Conservation (phyloP, 2,888 invertebrate species). For the Tetragonisca angustula region DNA sequence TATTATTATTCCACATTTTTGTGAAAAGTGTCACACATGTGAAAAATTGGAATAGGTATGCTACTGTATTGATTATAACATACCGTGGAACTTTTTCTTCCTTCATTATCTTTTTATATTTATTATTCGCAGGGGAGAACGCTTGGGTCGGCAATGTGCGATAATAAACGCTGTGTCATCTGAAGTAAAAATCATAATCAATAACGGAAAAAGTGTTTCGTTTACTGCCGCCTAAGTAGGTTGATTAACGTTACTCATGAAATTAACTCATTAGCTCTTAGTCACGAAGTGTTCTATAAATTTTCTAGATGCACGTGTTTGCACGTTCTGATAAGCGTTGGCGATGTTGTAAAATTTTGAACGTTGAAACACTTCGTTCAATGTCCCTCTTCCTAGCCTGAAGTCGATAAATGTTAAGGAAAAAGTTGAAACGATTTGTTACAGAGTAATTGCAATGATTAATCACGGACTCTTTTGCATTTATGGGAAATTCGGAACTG, state of each 20-base stretch:
- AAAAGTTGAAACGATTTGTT: background rate
- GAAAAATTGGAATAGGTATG: background rate
- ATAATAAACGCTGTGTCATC: background rate
- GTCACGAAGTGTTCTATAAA: conserved; percentile 43
- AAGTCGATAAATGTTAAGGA: background rate
- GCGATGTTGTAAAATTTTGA: background rate
- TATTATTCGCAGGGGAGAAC: background rate
- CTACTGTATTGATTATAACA: background rate
- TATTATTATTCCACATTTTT: background rate
- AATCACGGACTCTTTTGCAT: background rate
- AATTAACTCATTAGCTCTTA: conserved; percentile 46
- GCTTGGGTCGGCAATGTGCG: background rate
- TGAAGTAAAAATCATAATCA: background rate
- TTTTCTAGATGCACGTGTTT: conserved; percentile 10
- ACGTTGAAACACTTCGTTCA: background rate
- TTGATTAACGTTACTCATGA: conserved; percentile 41
- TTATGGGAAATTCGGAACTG: background rate
- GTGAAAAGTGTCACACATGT: background rate
- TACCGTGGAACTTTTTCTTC: background rate
- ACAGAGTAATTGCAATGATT: background rate
- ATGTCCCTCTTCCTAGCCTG: background rate
- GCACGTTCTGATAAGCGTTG: background rate
- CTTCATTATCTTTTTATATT: background rate
- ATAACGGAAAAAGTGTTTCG: conserved; percentile 30
- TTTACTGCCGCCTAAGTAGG: conserved; percentile 30